Base-by-base conservation (phyloP, 2,797 vertebrate species). In the Melanotaenia pygmaea region DNA sequence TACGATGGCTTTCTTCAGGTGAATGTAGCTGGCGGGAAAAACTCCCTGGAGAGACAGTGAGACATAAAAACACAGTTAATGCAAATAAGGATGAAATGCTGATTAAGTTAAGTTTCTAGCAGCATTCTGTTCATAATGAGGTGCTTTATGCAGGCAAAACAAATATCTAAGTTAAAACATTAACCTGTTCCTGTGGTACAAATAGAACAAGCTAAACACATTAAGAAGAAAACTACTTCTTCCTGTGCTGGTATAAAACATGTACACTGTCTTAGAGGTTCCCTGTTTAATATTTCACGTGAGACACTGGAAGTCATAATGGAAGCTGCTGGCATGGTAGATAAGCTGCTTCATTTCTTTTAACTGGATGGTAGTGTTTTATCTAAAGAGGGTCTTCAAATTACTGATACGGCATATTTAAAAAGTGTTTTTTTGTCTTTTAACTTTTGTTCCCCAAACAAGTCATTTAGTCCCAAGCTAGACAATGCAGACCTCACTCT, bases 1-100 rank as follows among this genome's bases (percentile, higher is more conserved):
- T 63, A 95, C 88, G 4, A 92, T 75, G n/a, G 93, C 93, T 74
- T 94, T 94, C 91, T 94, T 95, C 86, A 95, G 13, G 72, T 95
- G 92, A 30, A 95, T n/a, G 77, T 94, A 94, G 77, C 80, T 90
- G 62, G 79, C 88, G 2, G 94, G 94, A 56, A 95, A 95, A 58
- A 95, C 86, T 54, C 94, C 94, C 94, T 95, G 76, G 0, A 69
- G 71, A 85, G 51, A 85, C 26, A 81, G 18, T 61, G 40, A 88
- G 14, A 74, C 22, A 77, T 5, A 47, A 26, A 18, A 12, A 35
- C 20, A 30, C 4, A 8, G 24, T n/a, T 1, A 12, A 62, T 35
- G 45, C 4, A 40, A 20, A 20, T n/a, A 6, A 14, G 11, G 3
- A 20, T 63, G 4, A 12, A 6, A 56, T 14, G 1, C 11, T 26